phyloP scores from a whole-genome alignment of 2,113 vertebrate species.

The Microtus pennsylvanicus region DNA sequence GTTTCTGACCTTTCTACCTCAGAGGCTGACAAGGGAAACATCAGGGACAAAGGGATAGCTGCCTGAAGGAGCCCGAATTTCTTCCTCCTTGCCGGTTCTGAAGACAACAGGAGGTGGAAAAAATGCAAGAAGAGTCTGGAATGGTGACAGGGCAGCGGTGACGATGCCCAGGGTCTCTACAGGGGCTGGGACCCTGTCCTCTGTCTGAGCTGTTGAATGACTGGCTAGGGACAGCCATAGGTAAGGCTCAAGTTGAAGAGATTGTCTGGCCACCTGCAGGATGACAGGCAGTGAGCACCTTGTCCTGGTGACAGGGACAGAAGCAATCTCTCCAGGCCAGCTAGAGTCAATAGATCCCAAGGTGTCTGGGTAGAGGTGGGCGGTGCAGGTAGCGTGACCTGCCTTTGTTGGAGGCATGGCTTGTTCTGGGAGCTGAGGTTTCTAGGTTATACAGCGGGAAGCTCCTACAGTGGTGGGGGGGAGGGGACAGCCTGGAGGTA shows the following conservation, averaged over 20 bases:
- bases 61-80: neutral
- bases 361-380: fast-evolving
- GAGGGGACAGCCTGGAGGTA: neutral
- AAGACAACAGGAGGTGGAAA: neutral
- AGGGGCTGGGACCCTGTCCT: neutral
- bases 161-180: neutral
- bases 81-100: neutral
- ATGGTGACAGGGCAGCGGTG: neutral
- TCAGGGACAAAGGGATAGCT: neutral
- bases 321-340: neutral
- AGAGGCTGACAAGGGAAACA: fast-evolving
- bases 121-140: neutral
- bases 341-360: neutral
- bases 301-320: neutral
- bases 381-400: fast-evolving
- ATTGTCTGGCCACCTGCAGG: neutral
- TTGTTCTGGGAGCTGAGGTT: neutral
- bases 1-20: neutral
- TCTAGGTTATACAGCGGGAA: neutral
- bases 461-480: neutral
- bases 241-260: neutral
- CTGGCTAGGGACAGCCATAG: too few species aligned
- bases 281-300: neutral
- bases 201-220: neutral
- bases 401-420: neutral